Percentiles rank a stretch among this genome's conserved stretches.
phyloP scores from a whole-genome alignment of 2,113 vertebrate genomes.

The Emydura subglobosa region DNA sequence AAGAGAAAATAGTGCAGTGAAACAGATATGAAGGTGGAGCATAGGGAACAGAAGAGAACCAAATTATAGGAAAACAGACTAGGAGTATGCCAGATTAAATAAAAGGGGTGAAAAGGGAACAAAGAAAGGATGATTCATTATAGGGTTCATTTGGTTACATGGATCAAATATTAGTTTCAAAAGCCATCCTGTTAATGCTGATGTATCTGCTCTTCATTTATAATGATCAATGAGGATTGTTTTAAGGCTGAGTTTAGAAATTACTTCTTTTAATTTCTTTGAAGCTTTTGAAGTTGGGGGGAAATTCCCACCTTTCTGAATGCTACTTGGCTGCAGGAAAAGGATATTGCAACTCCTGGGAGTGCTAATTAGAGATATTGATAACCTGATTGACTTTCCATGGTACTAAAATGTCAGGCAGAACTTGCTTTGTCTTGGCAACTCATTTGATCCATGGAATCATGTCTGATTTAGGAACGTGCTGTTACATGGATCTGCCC shows the following conservation, averaged over 20 bases:
- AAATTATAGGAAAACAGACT: background rate
- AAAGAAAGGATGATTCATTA: too few species aligned
- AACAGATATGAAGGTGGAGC: background rate
- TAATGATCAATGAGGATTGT: background rate
- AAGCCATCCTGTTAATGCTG: slow-evolving; percentile 4
- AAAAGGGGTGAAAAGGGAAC: too few species aligned
- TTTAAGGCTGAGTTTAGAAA: slow-evolving; percentile 26
- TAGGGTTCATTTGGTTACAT: background rate
- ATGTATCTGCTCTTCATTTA: background rate
- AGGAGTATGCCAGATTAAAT: too few species aligned
- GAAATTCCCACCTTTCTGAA: background rate
- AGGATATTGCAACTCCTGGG: slow-evolving; percentile 43
- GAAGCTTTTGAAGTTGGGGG: slow-evolving; percentile 17
- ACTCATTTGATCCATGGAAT: background rate
- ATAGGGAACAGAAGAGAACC: background rate
- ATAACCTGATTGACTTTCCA: slow-evolving; percentile 56
- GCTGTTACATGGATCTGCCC: background rate
- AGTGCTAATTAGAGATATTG: slow-evolving; percentile 60
- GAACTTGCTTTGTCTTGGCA: slow-evolving; percentile 65
- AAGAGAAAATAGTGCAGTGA: background rate
- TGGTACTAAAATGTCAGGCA: slow-evolving; percentile 55
- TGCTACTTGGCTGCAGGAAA: slow-evolving; percentile 2
- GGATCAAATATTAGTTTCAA: background rate
- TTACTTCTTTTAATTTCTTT: background rate
- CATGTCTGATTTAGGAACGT: slow-evolving; percentile 12